Conservation (phyloP, 2,888 invertebrate species). For the Macaria notata region DNA sequence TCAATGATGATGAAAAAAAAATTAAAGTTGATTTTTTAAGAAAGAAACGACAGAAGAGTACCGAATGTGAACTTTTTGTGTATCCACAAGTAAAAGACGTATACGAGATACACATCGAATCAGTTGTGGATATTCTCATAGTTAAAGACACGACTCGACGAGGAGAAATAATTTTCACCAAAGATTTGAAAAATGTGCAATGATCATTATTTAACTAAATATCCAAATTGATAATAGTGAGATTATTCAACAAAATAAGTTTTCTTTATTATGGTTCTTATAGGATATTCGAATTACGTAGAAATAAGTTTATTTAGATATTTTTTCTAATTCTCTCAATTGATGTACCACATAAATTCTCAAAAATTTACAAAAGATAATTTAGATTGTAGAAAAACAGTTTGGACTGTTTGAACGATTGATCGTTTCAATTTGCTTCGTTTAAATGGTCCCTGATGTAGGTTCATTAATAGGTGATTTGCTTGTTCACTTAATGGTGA, state of each 20-base stretch:
- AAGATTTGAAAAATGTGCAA: too few relatives aligned
- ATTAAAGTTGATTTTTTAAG: constrained; percentile 3
- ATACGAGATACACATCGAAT: too few relatives aligned
- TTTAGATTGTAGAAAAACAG: constrained; percentile 3
- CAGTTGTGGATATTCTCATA: constrained; percentile 2
- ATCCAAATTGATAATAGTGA: constrained; percentile 3
- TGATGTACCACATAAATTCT: too few relatives aligned
- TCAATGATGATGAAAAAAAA: constrained; percentile 3
- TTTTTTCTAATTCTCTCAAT: too few relatives aligned
- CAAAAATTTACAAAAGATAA: not conserved
- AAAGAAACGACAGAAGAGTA: constrained; percentile 3
- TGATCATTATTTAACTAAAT: constrained; percentile 1
- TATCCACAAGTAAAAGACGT: constrained; percentile 3
- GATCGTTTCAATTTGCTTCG: not conserved
- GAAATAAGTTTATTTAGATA: too few relatives aligned
- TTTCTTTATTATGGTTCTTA: too few relatives aligned
- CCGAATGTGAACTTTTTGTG: constrained; percentile 2
- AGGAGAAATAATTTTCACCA: too few relatives aligned
- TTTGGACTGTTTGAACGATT: not conserved
- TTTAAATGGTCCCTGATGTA: constrained; percentile 2
- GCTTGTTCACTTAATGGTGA: constrained; percentile 1
- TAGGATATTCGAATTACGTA: too few relatives aligned
- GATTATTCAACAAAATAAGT: not conserved
- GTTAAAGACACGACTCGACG: constrained; percentile 2
- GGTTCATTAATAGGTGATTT: constrained; percentile 2